phyloP scores from a whole-genome alignment of 1,140 invertebrate species.

The Monomorium pharaonis region DNA sequence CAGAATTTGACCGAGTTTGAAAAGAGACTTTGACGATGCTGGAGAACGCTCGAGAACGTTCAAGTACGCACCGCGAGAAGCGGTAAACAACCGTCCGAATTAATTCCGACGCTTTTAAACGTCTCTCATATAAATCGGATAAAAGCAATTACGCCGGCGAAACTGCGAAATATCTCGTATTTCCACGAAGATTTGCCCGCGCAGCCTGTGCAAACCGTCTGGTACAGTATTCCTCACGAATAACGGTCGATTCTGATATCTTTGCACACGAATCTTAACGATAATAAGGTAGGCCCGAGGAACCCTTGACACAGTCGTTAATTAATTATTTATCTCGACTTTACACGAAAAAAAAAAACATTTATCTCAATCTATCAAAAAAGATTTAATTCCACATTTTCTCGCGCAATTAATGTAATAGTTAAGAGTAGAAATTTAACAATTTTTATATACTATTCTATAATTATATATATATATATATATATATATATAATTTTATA shows the following conservation, averaged over 20 bases:
- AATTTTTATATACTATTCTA: too few species aligned
- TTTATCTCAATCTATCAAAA: not conserved
- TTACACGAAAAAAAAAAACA: not conserved
- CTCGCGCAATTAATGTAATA: not conserved
- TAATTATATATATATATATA: too few species aligned
- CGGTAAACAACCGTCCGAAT: constrained; percentile 53
- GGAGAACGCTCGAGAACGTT: constrained; percentile 17
- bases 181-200: constrained; percentile 44
- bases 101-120: constrained; percentile 58
- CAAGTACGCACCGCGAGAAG: constrained; percentile 7
- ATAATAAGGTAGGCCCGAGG: not conserved
- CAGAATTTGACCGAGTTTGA: constrained; percentile 37
- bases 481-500: not conserved
- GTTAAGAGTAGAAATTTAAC: not conserved
- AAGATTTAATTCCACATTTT: not conserved
- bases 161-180: constrained; percentile 58
- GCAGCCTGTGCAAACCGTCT: not conserved
- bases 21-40: not conserved
- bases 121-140: constrained; percentile 61
- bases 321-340: not conserved
- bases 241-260: not conserved
- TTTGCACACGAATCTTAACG: not conserved
- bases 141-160: constrained; percentile 55
- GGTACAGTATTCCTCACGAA: constrained; percentile 43
- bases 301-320: not conserved